Evolutionary conservation across 2,888 invertebrate genomes (phyloP).

Genomic region (Eupithecia dodoneata): DNA sequence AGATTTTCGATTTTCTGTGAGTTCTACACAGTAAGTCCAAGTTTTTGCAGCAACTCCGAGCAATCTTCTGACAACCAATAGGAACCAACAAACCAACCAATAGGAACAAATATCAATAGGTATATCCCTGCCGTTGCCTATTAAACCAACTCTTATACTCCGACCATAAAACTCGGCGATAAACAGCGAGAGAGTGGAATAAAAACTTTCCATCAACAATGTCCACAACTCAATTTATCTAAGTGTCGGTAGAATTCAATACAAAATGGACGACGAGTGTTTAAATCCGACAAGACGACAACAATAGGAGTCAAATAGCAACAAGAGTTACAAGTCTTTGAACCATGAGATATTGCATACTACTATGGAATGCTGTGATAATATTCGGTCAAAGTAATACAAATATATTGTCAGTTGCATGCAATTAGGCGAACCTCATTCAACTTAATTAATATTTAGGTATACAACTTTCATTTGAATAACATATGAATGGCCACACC

Average conservation of each 20-base stretch:
- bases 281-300: constrained; percentile 29
- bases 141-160: constrained; percentile 7
- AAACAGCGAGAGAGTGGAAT: constrained; percentile 11
- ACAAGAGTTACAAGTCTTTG: constrained; percentile 43
- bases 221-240: constrained; percentile 43
- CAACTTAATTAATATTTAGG: too few relatives aligned
- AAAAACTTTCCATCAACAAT: constrained; percentile 25
- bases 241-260: constrained; percentile 42
- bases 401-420: too few relatives aligned
- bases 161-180: not conserved
- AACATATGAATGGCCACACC: too few relatives aligned
- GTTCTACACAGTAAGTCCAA: too few relatives aligned
- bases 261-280: constrained; percentile 40
- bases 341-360: constrained; percentile 27
- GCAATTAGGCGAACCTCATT: too few relatives aligned
- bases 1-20: too few relatives aligned
- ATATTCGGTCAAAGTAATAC: too few relatives aligned
- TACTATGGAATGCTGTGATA: not conserved
- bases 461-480: too few relatives aligned
- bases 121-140: not conserved
- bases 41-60: too few relatives aligned
- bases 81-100: too few relatives aligned
- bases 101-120: not conserved
- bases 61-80: too few relatives aligned
- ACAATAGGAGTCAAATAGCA: constrained; percentile 42